phyloP scores from a whole-genome alignment of 2,797 vertebrate genomes.

The Ctenopoma kingsleyae region DNA sequence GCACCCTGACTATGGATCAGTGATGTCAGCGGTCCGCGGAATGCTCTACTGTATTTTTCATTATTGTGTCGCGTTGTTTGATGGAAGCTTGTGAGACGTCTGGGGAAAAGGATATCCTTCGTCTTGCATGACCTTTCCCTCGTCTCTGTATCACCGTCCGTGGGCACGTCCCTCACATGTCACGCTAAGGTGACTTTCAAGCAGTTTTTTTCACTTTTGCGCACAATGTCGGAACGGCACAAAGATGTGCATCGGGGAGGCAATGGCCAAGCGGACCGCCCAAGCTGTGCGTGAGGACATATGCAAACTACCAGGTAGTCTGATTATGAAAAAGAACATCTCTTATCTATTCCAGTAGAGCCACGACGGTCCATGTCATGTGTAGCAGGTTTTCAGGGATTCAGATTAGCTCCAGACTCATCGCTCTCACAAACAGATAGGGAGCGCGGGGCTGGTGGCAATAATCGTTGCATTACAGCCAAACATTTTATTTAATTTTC shows the following conservation, averaged over 20 bases:
- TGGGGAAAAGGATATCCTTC: conserved; percentile 74
- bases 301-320: conserved; percentile 80
- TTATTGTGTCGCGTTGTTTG: conserved; percentile 71
- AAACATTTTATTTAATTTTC: conserved; percentile 53
- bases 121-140: conserved; percentile 81
- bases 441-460: conserved; percentile 70
- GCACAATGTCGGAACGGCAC: conserved; percentile 78
- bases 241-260: conserved; percentile 75
- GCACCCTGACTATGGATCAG: conserved; percentile 87
- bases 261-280: conserved; percentile 70
- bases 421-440: conserved; percentile 73
- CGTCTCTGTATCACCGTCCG: conserved; percentile 68
- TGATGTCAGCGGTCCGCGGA: conserved; percentile 89
- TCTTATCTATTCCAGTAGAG: conserved; percentile 65
- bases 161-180: conserved; percentile 77
- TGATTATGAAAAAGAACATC: conserved; percentile 64
- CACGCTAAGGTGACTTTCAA: conserved; percentile 83
- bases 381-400: conserved; percentile 77
- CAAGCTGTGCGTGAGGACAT: conserved; percentile 76
- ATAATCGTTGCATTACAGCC: conserved; percentile 59
- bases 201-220: conserved; percentile 79
- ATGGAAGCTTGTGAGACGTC: conserved; percentile 72
- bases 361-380: conserved; percentile 78
- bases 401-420: conserved; percentile 80
- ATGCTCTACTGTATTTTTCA: conserved; percentile 81